Conservation (phyloP, 2,888 invertebrate species). For the Pterobdella sp. region DNA sequence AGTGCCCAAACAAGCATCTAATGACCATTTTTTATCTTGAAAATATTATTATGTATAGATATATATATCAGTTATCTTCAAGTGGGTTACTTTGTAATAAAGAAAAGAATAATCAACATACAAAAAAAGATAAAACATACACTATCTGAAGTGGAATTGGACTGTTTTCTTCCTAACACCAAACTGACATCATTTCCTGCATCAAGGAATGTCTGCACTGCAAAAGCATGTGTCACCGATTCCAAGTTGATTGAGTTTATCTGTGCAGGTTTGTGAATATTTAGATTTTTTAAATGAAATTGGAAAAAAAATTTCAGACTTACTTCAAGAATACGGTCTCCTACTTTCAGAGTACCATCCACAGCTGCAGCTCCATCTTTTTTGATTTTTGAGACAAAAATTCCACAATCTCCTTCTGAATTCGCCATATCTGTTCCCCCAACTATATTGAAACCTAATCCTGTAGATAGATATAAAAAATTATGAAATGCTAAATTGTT, state of each 20-base stretch:
- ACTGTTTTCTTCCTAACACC: slow-evolving; percentile 24
- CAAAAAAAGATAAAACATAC: background rate
- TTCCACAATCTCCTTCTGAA: slow-evolving; percentile 49
- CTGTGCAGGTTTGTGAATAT: background rate
- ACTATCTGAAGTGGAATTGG: background rate
- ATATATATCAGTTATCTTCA: too few relatives aligned
- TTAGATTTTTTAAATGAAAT: background rate
- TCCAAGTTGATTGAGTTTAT: slow-evolving; percentile 45
- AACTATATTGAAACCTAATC: slow-evolving; percentile 53
- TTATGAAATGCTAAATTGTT: background rate
- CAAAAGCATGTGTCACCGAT: slow-evolving; percentile 45
- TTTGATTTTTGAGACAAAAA: slow-evolving; percentile 51
- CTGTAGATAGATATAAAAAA: slow-evolving; percentile 38
- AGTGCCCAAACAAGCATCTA: too few relatives aligned
- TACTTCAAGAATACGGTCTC: slow-evolving; percentile 49
- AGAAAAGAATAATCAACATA: background rate
- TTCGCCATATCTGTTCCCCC: slow-evolving; percentile 50
- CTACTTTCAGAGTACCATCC: slow-evolving; percentile 49
- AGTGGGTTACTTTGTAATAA: background rate
- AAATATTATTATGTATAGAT: too few relatives aligned
- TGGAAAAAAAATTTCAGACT: background rate
- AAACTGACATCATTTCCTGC: slow-evolving; percentile 46
- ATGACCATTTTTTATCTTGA: too few relatives aligned
- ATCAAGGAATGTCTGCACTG: slow-evolving; percentile 45
- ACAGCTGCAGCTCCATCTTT: slow-evolving; percentile 49